Conservation (phyloP, 2,797 vertebrate species). For the Geotrypetes seraphini region DNA sequence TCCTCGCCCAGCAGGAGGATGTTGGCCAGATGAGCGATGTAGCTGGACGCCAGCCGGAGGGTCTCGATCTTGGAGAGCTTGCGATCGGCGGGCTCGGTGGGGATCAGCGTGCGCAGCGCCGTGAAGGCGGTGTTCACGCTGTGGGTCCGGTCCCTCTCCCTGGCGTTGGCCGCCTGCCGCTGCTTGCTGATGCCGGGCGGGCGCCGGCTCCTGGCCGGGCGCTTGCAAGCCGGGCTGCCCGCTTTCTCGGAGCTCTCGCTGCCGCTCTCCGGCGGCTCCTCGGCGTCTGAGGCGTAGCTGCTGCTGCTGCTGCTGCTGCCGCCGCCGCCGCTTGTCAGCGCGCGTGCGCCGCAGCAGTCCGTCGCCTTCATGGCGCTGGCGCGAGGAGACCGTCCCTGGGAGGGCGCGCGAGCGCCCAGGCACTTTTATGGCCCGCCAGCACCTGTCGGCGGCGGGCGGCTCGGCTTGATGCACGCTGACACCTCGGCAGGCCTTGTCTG, state of each 20-base stretch:
- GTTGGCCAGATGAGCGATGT: constrained; percentile 81
- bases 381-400: constrained; percentile 4
- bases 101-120: constrained; percentile 77
- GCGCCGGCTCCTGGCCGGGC: constrained; percentile 34
- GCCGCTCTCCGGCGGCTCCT: constrained; percentile 56
- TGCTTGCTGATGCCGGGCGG: constrained; percentile 55
- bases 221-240: constrained; percentile 5
- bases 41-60: constrained; percentile 78
- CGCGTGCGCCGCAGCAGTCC: constrained; percentile 23
- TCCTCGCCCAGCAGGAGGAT: constrained; percentile 68
- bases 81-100: constrained; percentile 75
- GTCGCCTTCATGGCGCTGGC: constrained; percentile 56
- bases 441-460: constrained; percentile 21
- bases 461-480: constrained; percentile 39
- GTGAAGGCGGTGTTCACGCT: constrained; percentile 82
- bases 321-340: constrained; percentile 12
- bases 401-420: constrained; percentile 25
- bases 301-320: too few relatives aligned
- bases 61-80: constrained; percentile 87
- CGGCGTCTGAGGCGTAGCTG: constrained; percentile 46
- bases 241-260: constrained; percentile 60
- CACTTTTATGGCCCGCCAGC: constrained; percentile 19
- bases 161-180: constrained; percentile 77
- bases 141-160: constrained; percentile 78
- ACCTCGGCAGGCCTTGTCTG: constrained; percentile 55